phyloP scores from a whole-genome alignment of 2,113 vertebrate species.

The Halichoeres trimaculatus region DNA sequence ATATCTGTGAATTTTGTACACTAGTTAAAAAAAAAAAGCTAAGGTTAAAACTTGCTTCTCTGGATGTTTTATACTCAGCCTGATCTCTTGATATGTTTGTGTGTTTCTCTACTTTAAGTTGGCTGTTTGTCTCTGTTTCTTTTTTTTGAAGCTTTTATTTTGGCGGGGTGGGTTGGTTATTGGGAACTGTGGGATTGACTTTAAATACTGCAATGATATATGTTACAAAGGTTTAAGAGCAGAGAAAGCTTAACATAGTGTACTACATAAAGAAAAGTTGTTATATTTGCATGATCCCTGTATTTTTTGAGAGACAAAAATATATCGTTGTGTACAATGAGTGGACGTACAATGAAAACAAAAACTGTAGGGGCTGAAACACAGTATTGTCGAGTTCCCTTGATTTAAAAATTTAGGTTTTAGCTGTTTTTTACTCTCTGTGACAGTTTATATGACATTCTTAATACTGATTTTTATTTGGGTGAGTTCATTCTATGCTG shows the following conservation, averaged over 20 bases:
- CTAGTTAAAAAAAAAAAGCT: slow-evolving; percentile 66
- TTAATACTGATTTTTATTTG: slow-evolving; percentile 40
- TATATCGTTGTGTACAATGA: slow-evolving; percentile 84
- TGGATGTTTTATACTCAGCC: slow-evolving; percentile 83
- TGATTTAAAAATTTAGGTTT: slow-evolving; percentile 71
- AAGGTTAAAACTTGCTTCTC: slow-evolving; percentile 62
- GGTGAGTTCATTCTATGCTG: slow-evolving; percentile 43
- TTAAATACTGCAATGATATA: slow-evolving; percentile 69
- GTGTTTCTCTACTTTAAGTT: slow-evolving; percentile 67
- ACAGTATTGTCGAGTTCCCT: slow-evolving; percentile 58
- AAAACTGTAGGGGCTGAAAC: slow-evolving; percentile 73
- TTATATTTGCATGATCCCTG: slow-evolving; percentile 88
- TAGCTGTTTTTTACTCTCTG: slow-evolving; percentile 53
- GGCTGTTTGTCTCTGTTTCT: slow-evolving; percentile 60
- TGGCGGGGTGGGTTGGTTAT: background rate
- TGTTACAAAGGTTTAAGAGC: slow-evolving; percentile 77
- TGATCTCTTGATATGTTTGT: slow-evolving; percentile 78
- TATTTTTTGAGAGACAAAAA: slow-evolving; percentile 83
- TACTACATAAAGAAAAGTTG: slow-evolving; percentile 78
- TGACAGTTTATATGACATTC: slow-evolving; percentile 66
- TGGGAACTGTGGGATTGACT: slow-evolving; percentile 45
- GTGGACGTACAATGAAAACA: slow-evolving; percentile 79
- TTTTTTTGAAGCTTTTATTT: slow-evolving; percentile 28
- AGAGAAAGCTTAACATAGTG: slow-evolving; percentile 76
- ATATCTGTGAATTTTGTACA: slow-evolving; percentile 87